A percentile compares a stretch with the other conserved stretches of the same genome.
phyloP scores from a whole-genome alignment of 2,797 vertebrate genomes.

The Chaetophractus vellerosus region DNA sequence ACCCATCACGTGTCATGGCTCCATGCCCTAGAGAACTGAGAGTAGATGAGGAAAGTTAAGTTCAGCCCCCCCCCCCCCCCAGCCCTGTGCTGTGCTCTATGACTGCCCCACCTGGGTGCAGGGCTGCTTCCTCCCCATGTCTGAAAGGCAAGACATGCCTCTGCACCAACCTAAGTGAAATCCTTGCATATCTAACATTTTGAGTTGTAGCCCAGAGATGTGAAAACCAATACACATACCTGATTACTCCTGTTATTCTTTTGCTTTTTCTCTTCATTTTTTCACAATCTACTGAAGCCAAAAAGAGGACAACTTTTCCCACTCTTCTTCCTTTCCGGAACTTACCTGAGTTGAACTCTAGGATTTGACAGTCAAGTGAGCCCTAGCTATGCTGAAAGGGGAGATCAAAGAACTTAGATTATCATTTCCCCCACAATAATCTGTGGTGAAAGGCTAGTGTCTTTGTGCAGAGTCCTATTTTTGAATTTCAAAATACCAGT shows the following conservation, averaged over 20 bases:
- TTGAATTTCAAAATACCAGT: background rate
- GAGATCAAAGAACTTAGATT: background rate
- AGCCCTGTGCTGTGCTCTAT: background rate
- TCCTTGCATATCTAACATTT: background rate
- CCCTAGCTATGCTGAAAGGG: background rate
- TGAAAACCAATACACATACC: background rate
- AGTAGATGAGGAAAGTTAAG: background rate
- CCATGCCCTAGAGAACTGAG: background rate
- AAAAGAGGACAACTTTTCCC: no score
- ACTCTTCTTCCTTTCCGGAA: background rate
- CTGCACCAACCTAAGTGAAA: background rate
- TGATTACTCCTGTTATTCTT: no score
- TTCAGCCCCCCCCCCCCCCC: no score
- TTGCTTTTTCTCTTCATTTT: background rate
- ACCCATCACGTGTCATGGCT: background rate
- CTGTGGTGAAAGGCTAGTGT: background rate
- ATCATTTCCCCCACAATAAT: background rate
- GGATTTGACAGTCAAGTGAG: background rate
- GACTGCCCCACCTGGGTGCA: background rate
- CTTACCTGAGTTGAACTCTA: background rate
- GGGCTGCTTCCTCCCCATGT: background rate
- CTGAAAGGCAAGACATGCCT: background rate
- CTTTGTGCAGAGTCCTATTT: background rate
- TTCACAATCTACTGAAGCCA: no score
- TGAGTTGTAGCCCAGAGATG: background rate